A percentile compares a stretch with the other conserved stretches of the same genome.
These are phyloP conservation scores for Romanogobio albipinnatus DNA, from an alignment of 2,113 vertebrate species.

Conservation along the genomic window DNA sequence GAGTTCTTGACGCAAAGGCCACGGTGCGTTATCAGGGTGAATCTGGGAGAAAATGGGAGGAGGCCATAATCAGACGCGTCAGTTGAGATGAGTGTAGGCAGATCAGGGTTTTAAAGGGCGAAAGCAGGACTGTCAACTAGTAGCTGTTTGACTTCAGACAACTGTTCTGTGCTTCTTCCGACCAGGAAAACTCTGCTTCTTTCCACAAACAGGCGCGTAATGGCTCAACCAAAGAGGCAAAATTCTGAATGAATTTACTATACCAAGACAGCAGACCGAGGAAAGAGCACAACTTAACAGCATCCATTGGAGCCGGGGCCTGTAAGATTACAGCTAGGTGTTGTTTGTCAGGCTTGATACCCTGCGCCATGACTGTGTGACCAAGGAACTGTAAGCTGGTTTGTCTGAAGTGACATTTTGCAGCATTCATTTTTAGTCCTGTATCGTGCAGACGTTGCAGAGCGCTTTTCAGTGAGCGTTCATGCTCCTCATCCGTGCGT, in stretches of 20 bases:
- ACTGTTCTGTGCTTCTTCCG: neutral
- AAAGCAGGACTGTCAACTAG: neutral
- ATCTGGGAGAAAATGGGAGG: neutral
- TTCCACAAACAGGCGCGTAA: neutral
- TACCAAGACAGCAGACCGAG: too few species aligned
- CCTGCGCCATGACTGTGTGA: neutral
- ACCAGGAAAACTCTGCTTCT: neutral
- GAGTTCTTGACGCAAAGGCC: slow-evolving; percentile 15
- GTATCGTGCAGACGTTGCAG: too few species aligned
- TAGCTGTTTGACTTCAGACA: neutral
- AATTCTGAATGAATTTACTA: too few species aligned
- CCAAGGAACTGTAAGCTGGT: neutral
- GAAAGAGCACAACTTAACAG: too few species aligned
- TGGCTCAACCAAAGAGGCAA: neutral
- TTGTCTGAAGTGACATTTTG: neutral
- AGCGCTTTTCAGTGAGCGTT: too few species aligned
- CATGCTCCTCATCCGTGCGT: neutral
- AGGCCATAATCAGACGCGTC: neutral
- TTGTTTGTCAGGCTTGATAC: too few species aligned
- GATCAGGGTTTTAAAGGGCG: neutral
- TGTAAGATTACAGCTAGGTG: too few species aligned
- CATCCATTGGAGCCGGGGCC: too few species aligned
- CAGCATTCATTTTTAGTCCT: neutral
- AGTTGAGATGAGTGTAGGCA: neutral
- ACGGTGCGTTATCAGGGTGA: neutral